Percentiles rank a stretch among this genome's conserved stretches.
Evolutionary conservation across 2,797 vertebrate genomes (phyloP).

Genomic region (Hippoglossus hippoglossus): DNA sequence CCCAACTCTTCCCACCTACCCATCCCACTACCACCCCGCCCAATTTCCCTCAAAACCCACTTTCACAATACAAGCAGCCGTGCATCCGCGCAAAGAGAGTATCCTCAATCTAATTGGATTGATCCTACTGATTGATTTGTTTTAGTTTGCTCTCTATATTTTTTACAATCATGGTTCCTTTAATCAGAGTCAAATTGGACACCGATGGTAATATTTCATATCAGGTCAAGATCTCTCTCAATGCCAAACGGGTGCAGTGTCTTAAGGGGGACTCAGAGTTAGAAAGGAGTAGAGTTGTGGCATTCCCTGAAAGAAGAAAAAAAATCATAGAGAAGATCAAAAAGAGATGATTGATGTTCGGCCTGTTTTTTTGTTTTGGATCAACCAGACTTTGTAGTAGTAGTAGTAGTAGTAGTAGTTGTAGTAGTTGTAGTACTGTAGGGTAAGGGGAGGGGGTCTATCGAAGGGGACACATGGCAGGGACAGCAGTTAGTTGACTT

Average conservation of each 20-base stretch:
- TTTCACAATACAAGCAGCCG: slow-evolving; percentile 82
- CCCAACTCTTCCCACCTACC: slow-evolving; percentile 51
- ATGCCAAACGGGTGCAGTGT: slow-evolving; percentile 84
- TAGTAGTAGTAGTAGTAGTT: slow-evolving; percentile 9
- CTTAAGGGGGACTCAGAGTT: slow-evolving; percentile 73
- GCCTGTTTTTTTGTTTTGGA: slow-evolving; percentile 50
- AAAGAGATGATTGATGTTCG: slow-evolving; percentile 67
- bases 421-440: slow-evolving; percentile 14
- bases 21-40: slow-evolving; percentile 41
- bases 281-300: slow-evolving; percentile 74
- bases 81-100: slow-evolving; percentile 85
- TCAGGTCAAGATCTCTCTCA: slow-evolving; percentile 81
- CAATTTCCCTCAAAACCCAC: slow-evolving; percentile 60
- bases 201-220: slow-evolving; percentile 42
- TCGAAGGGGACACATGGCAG: slow-evolving; percentile 64
- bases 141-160: slow-evolving; percentile 29
- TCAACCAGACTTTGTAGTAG: slow-evolving; percentile 62
- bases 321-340: slow-evolving; percentile 73
- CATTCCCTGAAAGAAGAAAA: slow-evolving; percentile 80
- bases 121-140: slow-evolving; percentile 50
- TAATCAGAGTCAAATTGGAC: slow-evolving; percentile 57
- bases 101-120: slow-evolving; percentile 77
- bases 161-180: slow-evolving; percentile 42
- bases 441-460: slow-evolving; percentile 47
- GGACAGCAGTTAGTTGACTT: slow-evolving; percentile 78